Base-by-base conservation (phyloP, 2,888 invertebrate genomes). In the Drosophila austrosaltans region DNA sequence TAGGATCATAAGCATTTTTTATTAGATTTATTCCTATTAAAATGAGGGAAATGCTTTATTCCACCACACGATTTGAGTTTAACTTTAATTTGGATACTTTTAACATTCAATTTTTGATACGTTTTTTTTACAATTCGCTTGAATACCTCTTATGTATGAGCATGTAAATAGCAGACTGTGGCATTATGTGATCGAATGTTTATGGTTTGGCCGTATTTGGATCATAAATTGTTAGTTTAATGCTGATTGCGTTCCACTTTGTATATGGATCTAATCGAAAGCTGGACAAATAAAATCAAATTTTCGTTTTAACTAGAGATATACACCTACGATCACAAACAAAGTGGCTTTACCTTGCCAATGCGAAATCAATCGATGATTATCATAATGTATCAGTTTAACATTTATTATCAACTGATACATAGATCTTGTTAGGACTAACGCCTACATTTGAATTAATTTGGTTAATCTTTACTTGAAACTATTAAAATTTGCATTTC, bases 291-390 rank as follows among this genome's bases (percentile, higher is more conserved):
- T 48, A 48, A 48, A 48, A 48, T 48, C 10, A 12, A 25, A 25
- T 48, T 10, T 25, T 48, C 25, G 12, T 10, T 48, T 48, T 25
- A 25, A 25, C 48, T 10, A 22, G 22, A 48, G 48, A 22, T 16
- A 22, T 16, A 48, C 48, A 48, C 48, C 48, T 12, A 48, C 48
- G 3, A 22, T 3, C 25, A 4, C 4, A 25, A 22, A 48, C 8
- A 48, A 48, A 48, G 48, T 3, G 22, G 22, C 22, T 48, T 48
- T 48, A 48, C 22, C 25, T 12, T 48, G 48, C 48, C 48, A 48
- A 48, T 48, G 22, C 12, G 25, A 22, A 25, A 10, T 25, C 48
- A 48, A 12, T 48, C 22, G 48, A 48, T 48, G 10, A 48, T 48
- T 48, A 48, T 48, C 48, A 48, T 48, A 25, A 25, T 25, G 10